Evolutionary conservation across 1,140 invertebrate genomes (phyloP).

Genomic region (Pachyrhynchus sulphureomaculatus): DNA sequence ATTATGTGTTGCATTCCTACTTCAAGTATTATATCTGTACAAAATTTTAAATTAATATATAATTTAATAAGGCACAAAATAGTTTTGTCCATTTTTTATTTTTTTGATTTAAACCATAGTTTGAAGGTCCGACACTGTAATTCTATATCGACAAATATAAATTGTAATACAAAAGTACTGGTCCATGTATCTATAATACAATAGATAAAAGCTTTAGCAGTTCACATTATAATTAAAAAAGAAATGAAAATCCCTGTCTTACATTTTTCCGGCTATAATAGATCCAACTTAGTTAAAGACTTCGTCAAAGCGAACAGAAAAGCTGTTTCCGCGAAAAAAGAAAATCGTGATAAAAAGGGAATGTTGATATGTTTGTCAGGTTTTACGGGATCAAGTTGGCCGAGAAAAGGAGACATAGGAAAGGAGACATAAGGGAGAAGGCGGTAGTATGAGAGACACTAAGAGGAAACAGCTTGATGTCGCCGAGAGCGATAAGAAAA

Average conservation of each 20-base stretch:
- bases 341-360: constrained; percentile 15
- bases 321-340: constrained; percentile 4
- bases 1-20: too few relatives aligned
- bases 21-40: too few relatives aligned
- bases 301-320: constrained; percentile 22
- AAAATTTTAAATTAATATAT: too few relatives aligned
- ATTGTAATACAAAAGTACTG: too few relatives aligned
- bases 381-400: constrained; percentile 42
- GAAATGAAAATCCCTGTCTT: not conserved
- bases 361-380: constrained; percentile 44
- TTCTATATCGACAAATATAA: too few relatives aligned
- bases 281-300: constrained; percentile 32
- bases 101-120: too few relatives aligned
- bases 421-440: not conserved
- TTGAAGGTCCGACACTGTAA: too few relatives aligned
- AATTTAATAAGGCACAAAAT: too few relatives aligned
- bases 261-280: constrained; percentile 14
- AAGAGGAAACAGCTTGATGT: constrained; percentile 8
- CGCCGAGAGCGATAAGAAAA: constrained; percentile 4
- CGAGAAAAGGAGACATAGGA: not conserved
- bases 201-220: too few relatives aligned
- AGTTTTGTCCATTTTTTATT: too few relatives aligned
- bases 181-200: too few relatives aligned
- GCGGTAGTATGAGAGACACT: not conserved
- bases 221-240: too few relatives aligned